Evolutionary conservation across 2,888 invertebrate species (phyloP), one percentile per base, ranked within the genome.

Genomic region (Frankliniella intonsa): DNA sequence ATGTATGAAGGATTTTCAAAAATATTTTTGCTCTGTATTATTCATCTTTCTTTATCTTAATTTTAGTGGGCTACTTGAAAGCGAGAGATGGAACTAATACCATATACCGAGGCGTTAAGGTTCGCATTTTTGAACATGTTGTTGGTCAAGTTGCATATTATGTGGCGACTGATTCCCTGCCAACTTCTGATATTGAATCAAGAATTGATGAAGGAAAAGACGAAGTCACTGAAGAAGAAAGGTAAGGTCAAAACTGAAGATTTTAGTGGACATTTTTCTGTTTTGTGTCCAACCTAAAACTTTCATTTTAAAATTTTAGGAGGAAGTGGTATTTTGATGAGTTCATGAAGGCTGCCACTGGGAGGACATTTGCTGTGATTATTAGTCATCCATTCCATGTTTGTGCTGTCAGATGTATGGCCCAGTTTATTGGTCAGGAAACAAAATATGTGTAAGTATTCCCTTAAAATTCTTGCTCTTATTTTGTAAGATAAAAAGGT

Each of bases 361-460:
- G 65, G 1, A 69, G 76, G 69, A 69, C 69, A n/a, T 2, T 81
- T 11, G 65, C 69, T 50, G 76, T 50, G 19, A 27, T 81, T 8
- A 76, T 69, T 62, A 49, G 65, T 22, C 81, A 81, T 38, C 81
- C 81, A 27, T 50, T 81, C 27, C 81, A 81, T 69, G 38, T 81
- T 38, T 49, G 65, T 50, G 69, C 81, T 14, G 69, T 81, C 7
- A 17, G 81, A 69, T 69, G 69, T 38, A 81, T 81, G 81, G 81
- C 81, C 49, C 81, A 81, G 19, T 81, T 69, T 69, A 76, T 81
- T 27, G 81, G 81, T 11, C 65, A 69, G 50, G 81, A 81, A 62
- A 69, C 62, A 81, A 25, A 65, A 22, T 81, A 81, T 49, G 19
- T 27, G 50, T 65, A 38, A 69, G 69, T 76, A 76, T 25, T 38